Base-by-base conservation (phyloP, 2,797 vertebrate genomes). In the Margarornis squamiger region DNA sequence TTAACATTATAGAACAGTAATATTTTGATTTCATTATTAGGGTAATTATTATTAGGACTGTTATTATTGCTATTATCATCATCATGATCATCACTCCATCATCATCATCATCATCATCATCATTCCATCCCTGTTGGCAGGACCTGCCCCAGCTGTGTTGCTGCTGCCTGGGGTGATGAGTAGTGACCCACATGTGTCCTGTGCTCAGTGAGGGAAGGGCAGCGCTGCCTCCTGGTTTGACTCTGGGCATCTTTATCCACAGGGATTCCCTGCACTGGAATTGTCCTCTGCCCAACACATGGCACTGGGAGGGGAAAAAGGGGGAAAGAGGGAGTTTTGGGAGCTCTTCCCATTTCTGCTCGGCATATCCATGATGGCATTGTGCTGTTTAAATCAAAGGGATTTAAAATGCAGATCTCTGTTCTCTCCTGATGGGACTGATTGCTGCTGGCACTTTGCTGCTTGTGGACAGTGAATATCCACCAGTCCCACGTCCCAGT, bases 371-470 rank as follows among this genome's bases (percentile, higher is more conserved):
- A 0, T 49, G 10, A 4, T 20, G 52, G 66, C 65, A 54, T 63
- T 59, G 4, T 1, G 1, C 29, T 52, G 21, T 16, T 70, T 10
- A 41, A 76, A 76, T 38, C 29, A 16, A 52, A 66, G 29, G 43
- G 38, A 39, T 21, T 88, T 59, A 36, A 78, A 86, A 74, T 81
- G 54, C 61, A 26, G 0, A 66, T 83, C 51, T 76, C 45, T 70
- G 72, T 52, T 58, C 36, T 3, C 48, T 26, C 0, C 54, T 82
- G 65, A 27, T 46, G 71, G 51, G 41, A 20, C 84, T 73, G 81
- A 76, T 95, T 68, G 27, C 93, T 62, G 88, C 91, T 81, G 79
- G 73, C 66, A 10, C 77, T 81, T 78, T n/a, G 32, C 72, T 84
- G 85, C 65, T 19, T 5, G 12, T 34, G 73, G 55, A 41, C 68